Evolutionary conservation across 2,888 invertebrate genomes (phyloP).

Genomic region (Brachyptera risi): DNA sequence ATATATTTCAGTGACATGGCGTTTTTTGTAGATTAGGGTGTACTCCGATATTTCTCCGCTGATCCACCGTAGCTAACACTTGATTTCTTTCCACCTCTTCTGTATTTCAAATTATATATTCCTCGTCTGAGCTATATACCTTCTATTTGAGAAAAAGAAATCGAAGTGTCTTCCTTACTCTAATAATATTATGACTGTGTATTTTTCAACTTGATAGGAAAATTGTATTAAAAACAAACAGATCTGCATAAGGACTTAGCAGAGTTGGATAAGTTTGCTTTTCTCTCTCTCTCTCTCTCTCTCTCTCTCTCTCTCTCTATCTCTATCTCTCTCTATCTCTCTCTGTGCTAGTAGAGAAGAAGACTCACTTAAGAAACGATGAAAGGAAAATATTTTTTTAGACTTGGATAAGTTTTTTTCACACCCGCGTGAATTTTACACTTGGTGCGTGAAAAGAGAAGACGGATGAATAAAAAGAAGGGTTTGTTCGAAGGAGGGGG

Average conservation of each 20-base stretch:
- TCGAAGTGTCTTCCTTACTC: slow-evolving; percentile 15
- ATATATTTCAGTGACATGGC: too few species aligned
- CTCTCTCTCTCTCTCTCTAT: too few species aligned
- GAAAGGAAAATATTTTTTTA: slow-evolving; percentile 45
- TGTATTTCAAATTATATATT: neutral
- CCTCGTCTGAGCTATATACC: too few species aligned
- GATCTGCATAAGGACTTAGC: slow-evolving; percentile 11
- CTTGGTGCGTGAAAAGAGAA: neutral
- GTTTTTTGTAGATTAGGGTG: too few species aligned
- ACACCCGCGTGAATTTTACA: neutral
- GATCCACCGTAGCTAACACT: too few species aligned
- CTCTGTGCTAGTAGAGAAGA: too few species aligned
- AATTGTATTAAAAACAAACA: slow-evolving; percentile 23
- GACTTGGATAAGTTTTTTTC: slow-evolving; percentile 21
- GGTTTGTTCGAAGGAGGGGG: too few species aligned
- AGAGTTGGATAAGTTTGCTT: slow-evolving; percentile 1
- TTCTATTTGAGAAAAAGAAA: slow-evolving; percentile 3
- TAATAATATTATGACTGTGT: slow-evolving; percentile 18
- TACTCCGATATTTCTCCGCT: too few species aligned
- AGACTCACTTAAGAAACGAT: slow-evolving; percentile 36
- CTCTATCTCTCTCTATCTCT: too few species aligned
- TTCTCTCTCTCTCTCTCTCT: neutral
- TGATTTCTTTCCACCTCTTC: neutral
- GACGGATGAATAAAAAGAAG: too few species aligned
- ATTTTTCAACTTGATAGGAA: slow-evolving; percentile 11